A percentile compares a stretch with the other conserved stretches of the same genome.
phyloP scores from a whole-genome alignment of 2,888 invertebrate genomes.

The Brachyptera risi region DNA sequence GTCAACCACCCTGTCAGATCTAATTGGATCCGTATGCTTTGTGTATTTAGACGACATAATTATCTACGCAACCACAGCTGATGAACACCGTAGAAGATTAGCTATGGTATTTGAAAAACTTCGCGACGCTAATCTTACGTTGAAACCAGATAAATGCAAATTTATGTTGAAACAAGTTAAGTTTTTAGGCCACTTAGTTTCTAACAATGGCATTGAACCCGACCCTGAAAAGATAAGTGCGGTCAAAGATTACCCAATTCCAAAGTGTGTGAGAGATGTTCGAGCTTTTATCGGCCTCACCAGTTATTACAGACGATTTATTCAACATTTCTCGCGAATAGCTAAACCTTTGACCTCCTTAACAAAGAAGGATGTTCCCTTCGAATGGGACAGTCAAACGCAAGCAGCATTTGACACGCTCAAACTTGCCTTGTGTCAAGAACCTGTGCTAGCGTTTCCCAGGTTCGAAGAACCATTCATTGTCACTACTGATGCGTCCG shows the following conservation, averaged over 20 bases:
- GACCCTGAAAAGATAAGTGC: not conserved
- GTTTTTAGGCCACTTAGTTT: not conserved
- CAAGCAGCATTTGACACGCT: not conserved
- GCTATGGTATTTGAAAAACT: not conserved
- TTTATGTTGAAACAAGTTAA: not conserved
- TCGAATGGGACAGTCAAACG: not conserved
- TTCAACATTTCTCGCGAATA: not conserved
- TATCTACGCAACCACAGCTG: not conserved
- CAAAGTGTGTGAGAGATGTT: not conserved
- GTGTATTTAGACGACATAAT: conserved; percentile 11
- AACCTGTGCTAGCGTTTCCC: not conserved
- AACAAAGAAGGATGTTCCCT: not conserved
- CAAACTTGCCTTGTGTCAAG: not conserved
- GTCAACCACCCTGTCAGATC: not conserved
- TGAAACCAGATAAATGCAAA: conserved; percentile 12
- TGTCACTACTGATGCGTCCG: conserved; percentile 26
- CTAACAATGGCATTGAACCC: not conserved
- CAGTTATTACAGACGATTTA: conserved; percentile 1
- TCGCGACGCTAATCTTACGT: not conserved
- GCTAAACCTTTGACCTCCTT: not conserved
- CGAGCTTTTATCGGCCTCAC: not conserved
- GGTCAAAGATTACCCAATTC: not conserved
- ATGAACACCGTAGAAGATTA: not conserved
- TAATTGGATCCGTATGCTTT: not conserved
- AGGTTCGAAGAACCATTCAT: not conserved